These are phyloP conservation scores for Tyto alba DNA, from an alignment of 2,113 vertebrate species.

Conservation along the genomic window DNA sequence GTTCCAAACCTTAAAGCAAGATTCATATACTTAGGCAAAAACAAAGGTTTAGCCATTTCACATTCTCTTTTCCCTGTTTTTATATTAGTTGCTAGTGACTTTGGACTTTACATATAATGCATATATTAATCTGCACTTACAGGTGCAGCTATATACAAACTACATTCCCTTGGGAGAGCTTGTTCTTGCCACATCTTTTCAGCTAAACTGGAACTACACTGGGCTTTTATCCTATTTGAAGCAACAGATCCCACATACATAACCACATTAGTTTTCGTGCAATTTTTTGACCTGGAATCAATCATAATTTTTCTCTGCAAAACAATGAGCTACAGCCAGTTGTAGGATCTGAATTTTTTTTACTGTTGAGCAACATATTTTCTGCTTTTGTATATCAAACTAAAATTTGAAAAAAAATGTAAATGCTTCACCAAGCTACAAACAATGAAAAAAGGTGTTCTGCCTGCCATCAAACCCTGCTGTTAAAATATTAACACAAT, in stretches of 20 bases:
- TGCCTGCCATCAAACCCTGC: constrained; percentile 25
- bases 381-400: constrained; percentile 14
- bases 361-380: neutral
- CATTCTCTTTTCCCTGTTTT: neutral
- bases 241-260: neutral
- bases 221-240: neutral
- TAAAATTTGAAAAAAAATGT: neutral
- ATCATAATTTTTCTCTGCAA: neutral
- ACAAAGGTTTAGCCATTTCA: neutral
- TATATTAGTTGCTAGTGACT: neutral
- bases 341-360: neutral
- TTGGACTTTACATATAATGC: neutral
- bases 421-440: neutral
- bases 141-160: neutral
- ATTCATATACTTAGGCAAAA: neutral
- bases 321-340: neutral
- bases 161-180: neutral
- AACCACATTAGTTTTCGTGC: neutral
- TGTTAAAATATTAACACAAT: constrained; percentile 64
- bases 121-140: neutral
- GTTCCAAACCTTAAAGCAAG: neutral
- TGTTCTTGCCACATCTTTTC: neutral
- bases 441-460: constrained; percentile 55
- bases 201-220: neutral
- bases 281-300: constrained; percentile 21